phyloP scores from a whole-genome alignment of 2,888 invertebrate genomes.

The Ernsta delagoae region DNA sequence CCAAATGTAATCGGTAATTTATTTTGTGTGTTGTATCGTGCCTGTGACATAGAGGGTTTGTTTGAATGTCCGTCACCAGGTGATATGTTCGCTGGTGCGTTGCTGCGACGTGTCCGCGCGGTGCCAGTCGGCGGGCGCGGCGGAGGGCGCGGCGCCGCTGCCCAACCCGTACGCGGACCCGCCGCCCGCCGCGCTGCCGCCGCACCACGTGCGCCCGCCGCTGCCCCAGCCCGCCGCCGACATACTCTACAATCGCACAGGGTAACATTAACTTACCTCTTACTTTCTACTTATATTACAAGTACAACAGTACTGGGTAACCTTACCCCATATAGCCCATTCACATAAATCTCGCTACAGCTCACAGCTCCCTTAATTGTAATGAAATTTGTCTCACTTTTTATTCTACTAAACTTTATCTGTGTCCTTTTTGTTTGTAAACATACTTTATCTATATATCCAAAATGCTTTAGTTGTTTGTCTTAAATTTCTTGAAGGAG shows the following conservation, averaged over 20 bases:
- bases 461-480: too few relatives aligned
- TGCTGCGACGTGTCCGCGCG: conserved; percentile 94
- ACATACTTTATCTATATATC: too few relatives aligned
- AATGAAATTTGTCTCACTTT: too few relatives aligned
- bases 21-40: too few relatives aligned
- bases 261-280: conserved; percentile 76
- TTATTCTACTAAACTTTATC: too few relatives aligned
- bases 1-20: too few relatives aligned
- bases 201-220: conserved; percentile 42
- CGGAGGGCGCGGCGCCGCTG: conserved; percentile 84
- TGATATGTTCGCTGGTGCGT: conserved; percentile 94
- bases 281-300: not conserved
- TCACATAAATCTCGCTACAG: too few relatives aligned
- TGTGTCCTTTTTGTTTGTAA: too few relatives aligned
- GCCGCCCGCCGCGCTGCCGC: conserved; percentile 70
- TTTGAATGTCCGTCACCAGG: conserved; percentile 57
- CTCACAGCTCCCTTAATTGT: too few relatives aligned
- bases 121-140: conserved; percentile 83
- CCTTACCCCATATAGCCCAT: too few relatives aligned
- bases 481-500: too few relatives aligned
- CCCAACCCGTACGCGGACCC: conserved; percentile 89
- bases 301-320: too few relatives aligned
- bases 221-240: conserved; percentile 87
- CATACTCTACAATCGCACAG: conserved; percentile 91
- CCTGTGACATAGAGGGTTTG: not conserved